Conservation (phyloP, 64 coral and sea anemone species). For the Anthopleura sola region DNA sequence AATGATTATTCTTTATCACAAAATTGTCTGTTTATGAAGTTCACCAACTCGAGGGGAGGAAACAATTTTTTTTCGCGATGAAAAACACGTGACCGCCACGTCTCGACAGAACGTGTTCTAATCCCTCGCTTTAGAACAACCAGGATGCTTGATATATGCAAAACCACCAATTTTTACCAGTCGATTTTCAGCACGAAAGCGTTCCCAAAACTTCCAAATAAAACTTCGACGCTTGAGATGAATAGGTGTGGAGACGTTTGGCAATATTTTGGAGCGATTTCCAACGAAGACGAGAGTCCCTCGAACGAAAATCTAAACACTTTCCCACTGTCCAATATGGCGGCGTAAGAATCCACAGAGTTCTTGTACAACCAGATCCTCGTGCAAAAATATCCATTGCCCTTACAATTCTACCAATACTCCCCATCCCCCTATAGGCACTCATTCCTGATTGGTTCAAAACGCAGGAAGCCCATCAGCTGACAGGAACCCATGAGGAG, state of each 20-base stretch:
- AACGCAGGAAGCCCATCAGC: constrained; percentile 62
- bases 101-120: constrained; percentile 99
- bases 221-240: constrained; percentile 45
- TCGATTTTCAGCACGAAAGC: constrained; percentile 41
- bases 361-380: constrained; percentile 86
- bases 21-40: constrained; percentile 63
- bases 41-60: constrained; percentile 70
- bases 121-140: constrained; percentile 87
- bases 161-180: constrained; percentile 73
- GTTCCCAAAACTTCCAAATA: background rate
- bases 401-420: constrained; percentile 70
- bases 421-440: constrained; percentile 46
- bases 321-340: constrained; percentile 88
- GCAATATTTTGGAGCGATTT: constrained; percentile 36
- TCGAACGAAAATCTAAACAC: constrained; percentile 63
- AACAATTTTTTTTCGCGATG: constrained; percentile 80
- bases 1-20: constrained; percentile 16
- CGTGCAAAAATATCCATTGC: constrained; percentile 86
- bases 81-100: constrained; percentile 98
- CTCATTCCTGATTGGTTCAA: constrained; percentile 67
- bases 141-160: constrained; percentile 97
- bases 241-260: constrained; percentile 50
- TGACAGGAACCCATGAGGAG: constrained; percentile 21
- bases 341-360: constrained; percentile 85
- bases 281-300: constrained; percentile 12